Evolutionary conservation across 2,888 invertebrate species (phyloP).

Genomic region (Hermaeophaga mercurialis): DNA sequence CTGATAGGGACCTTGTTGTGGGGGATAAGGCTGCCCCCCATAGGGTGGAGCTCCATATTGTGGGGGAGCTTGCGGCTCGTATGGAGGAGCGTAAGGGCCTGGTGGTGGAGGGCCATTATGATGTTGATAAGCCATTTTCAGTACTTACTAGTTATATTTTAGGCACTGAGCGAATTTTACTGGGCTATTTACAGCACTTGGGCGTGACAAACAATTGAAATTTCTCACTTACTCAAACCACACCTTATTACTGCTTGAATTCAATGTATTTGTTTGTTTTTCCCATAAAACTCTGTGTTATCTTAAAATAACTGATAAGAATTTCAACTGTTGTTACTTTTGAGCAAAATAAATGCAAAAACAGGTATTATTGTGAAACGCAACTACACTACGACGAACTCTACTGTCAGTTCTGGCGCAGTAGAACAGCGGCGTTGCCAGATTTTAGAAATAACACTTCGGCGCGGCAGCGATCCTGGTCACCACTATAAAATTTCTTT

Average conservation of each 20-base stretch:
- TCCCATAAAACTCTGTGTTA: too few species aligned
- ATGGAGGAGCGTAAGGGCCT: constrained; percentile 30
- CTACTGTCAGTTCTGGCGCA: background rate
- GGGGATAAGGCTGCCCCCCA: constrained; percentile 24
- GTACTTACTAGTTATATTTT: background rate
- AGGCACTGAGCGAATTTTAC: background rate
- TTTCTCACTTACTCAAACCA: too few species aligned
- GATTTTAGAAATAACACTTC: too few species aligned
- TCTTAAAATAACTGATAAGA: too few species aligned
- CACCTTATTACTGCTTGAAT: too few species aligned
- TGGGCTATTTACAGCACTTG: background rate
- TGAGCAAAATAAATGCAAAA: background rate
- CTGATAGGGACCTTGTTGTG: constrained; percentile 17
- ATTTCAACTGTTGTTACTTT: too few species aligned
- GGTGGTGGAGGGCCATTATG: constrained; percentile 30
- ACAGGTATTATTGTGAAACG: background rate
- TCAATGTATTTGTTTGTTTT: too few species aligned
- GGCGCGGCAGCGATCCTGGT: too few species aligned
- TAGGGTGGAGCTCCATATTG: constrained; percentile 28
- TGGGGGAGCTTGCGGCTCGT: constrained; percentile 28
- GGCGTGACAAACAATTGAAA: constrained; percentile 4
- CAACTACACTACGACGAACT: background rate
- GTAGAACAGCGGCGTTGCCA: constrained; percentile 12
- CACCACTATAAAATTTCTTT: too few species aligned
- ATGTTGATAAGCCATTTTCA: constrained; percentile 28